These are phyloP conservation scores for Nicator chloris DNA, from an alignment of 2,113 vertebrate species.

Conservation along the genomic window DNA sequence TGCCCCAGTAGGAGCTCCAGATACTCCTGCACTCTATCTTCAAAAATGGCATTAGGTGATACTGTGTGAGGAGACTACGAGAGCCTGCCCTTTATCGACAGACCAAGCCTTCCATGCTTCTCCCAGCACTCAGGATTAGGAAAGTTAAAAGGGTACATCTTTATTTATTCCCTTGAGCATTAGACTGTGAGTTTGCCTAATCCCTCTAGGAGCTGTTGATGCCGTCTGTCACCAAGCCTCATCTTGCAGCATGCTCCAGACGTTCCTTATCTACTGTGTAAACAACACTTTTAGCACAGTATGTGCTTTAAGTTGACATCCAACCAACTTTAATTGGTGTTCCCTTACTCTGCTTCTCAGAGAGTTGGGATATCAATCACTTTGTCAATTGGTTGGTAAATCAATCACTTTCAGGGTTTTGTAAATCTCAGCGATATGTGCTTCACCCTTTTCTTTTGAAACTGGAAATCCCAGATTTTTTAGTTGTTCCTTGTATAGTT, in stretches of 20 bases:
- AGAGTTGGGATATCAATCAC: neutral
- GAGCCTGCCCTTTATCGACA: neutral
- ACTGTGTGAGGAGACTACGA: neutral
- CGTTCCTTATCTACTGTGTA: neutral
- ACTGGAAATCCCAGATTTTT: neutral
- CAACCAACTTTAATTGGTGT: neutral
- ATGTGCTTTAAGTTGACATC: neutral
- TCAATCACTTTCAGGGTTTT: neutral
- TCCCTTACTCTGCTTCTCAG: neutral
- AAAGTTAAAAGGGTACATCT: neutral
- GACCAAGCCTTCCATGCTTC: neutral
- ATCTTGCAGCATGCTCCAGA: neutral
- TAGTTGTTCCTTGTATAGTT: neutral
- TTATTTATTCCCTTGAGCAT: neutral
- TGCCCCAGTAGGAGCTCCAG: neutral
- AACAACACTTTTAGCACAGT: neutral
- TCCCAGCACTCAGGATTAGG: neutral
- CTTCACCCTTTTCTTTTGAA: neutral
- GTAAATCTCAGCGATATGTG: neutral
- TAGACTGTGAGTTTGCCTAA: neutral
- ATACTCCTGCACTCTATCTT: neutral
- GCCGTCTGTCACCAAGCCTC: neutral
- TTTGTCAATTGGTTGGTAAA: neutral
- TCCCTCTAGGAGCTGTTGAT: neutral
- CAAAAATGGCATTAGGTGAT: neutral